Conservation (phyloP, 1,140 invertebrate species). For the Megalonaias nervosa region DNA sequence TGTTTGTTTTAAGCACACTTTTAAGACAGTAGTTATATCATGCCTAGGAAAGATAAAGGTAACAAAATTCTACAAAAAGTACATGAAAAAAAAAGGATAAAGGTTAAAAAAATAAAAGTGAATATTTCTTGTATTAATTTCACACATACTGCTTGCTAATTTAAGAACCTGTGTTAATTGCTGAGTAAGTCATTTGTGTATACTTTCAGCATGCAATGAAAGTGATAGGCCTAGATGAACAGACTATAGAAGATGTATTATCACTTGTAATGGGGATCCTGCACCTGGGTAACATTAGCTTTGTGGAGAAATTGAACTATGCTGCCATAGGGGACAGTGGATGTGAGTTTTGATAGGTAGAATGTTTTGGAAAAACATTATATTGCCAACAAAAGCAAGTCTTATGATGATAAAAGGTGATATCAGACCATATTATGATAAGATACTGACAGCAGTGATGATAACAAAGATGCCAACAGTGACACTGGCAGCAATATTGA, state of each 20-base stretch:
- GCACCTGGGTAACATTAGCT: slow-evolving; percentile 82
- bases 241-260: slow-evolving; percentile 77
- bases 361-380: background rate
- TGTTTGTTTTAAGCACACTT: no score
- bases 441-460: no score
- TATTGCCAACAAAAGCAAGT: no score
- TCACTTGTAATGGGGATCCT: slow-evolving; percentile 79
- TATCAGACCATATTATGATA: no score
- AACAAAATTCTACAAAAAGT: background rate
- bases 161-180: background rate
- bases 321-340: slow-evolving; percentile 76
- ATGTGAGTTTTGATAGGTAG: slow-evolving; percentile 72
- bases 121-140: background rate
- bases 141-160: background rate
- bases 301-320: slow-evolving; percentile 79
- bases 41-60: no score
- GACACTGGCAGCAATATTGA: no score
- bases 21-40: no score
- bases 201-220: slow-evolving; percentile 77
- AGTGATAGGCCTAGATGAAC: slow-evolving; percentile 78
- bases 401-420: no score
- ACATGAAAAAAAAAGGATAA: background rate
- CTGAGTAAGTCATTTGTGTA: background rate
- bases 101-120: no score
- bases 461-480: no score